phyloP scores from a whole-genome alignment of 2,888 invertebrate genomes.

The Nymphalis c-album region DNA sequence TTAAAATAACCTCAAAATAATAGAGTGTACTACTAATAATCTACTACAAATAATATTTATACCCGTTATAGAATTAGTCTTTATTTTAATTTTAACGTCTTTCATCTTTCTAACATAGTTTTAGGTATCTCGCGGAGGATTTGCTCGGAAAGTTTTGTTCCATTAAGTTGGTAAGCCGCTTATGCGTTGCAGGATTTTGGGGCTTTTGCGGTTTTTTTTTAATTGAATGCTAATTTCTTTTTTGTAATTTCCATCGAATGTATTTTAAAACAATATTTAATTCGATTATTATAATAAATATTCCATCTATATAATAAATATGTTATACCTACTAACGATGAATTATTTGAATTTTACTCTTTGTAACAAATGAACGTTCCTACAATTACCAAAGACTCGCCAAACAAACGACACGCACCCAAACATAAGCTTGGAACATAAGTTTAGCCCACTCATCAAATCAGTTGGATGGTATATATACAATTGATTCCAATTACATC shows the following conservation, averaged over 20 bases:
- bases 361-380: too few relatives aligned
- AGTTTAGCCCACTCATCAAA: too few relatives aligned
- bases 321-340: too few relatives aligned
- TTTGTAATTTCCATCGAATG: not conserved
- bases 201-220: constrained; percentile 31
- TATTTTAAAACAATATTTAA: not conserved
- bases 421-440: too few relatives aligned
- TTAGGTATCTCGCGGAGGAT: constrained; percentile 39
- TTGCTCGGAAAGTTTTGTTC: constrained; percentile 42
- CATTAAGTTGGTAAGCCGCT: constrained; percentile 43
- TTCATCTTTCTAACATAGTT: constrained; percentile 44
- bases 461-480: too few relatives aligned
- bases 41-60: not conserved
- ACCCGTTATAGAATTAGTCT: constrained; percentile 21
- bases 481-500: too few relatives aligned
- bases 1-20: too few relatives aligned
- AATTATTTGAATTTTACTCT: too few relatives aligned
- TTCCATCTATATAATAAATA: not conserved
- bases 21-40: too few relatives aligned
- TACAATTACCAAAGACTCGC: too few relatives aligned
- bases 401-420: too few relatives aligned
- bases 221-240: constrained; percentile 32
- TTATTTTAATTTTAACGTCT: constrained; percentile 49
- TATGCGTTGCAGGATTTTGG: constrained; percentile 32
- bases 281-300: too few relatives aligned